phyloP scores from a whole-genome alignment of 2,113 vertebrate genomes.

The Empidonax alnorum region DNA sequence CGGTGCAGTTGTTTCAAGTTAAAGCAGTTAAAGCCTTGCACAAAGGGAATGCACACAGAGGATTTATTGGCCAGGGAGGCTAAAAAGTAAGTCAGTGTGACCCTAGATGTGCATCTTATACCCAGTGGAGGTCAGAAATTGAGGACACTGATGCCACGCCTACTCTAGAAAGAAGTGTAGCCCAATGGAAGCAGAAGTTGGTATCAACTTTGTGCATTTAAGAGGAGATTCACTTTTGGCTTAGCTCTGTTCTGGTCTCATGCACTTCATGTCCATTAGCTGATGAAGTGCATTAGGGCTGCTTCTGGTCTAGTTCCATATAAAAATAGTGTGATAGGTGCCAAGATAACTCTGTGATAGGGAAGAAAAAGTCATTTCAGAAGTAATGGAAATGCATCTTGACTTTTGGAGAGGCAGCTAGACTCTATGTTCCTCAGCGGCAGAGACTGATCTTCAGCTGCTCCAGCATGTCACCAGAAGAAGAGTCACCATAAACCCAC shows the following conservation, averaged over 20 bases:
- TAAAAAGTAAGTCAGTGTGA: background rate
- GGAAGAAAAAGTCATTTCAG: background rate
- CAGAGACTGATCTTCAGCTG: background rate
- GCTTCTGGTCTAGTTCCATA: background rate
- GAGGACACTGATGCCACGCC: background rate
- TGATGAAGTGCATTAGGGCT: background rate
- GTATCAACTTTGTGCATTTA: background rate
- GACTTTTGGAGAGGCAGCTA: background rate
- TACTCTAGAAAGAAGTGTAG: background rate
- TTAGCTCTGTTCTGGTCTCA: background rate
- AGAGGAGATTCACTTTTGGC: background rate
- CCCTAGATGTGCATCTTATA: background rate
- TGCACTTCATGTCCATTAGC: background rate
- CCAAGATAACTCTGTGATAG: background rate
- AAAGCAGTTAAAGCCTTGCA: background rate
- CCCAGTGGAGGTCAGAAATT: background rate
- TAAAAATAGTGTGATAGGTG: background rate
- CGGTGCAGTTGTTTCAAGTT: background rate
- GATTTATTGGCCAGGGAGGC: background rate
- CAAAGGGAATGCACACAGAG: background rate
- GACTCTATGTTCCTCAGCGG: background rate
- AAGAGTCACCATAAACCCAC: background rate
- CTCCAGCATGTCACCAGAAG: background rate
- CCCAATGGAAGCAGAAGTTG: background rate
- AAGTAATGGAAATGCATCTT: background rate